Evolutionary conservation across 1,140 invertebrate species (phyloP).

Genomic region (Caerostris darwini): DNA sequence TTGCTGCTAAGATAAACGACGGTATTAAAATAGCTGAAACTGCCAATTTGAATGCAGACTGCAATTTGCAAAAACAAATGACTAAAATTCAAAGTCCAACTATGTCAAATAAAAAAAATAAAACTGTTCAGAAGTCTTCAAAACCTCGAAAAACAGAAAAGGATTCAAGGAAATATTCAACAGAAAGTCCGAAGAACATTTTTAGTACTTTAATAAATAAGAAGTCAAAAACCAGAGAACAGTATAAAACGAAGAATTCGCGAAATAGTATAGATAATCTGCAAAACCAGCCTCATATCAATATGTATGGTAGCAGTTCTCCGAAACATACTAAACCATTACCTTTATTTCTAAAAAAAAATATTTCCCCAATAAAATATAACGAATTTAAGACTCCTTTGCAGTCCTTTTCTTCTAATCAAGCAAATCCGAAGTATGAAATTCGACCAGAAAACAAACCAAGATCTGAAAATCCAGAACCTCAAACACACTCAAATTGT

Average conservation of each 20-base stretch:
- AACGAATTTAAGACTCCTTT: slow-evolving; percentile 15
- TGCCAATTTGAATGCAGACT: slow-evolving; percentile 81
- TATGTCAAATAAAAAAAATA: slow-evolving; percentile 24
- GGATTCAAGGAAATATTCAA: background rate
- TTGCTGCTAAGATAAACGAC: background rate
- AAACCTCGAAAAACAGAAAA: slow-evolving; percentile 61
- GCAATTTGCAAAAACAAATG: slow-evolving; percentile 83
- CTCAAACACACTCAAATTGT: background rate
- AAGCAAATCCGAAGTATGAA: background rate
- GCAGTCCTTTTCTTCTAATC: slow-evolving; percentile 37
- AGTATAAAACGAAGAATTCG: slow-evolving; percentile 3
- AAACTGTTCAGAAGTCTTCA: slow-evolving; percentile 1
- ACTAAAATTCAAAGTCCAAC: background rate
- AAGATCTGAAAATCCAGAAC: background rate
- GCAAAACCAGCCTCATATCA: slow-evolving; percentile 28
- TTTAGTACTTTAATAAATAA: slow-evolving; percentile 59
- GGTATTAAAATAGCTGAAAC: too few relatives aligned
- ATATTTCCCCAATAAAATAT: background rate
- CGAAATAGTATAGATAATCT: slow-evolving; percentile 25
- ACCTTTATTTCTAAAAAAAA: slow-evolving; percentile 60
- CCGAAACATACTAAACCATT: slow-evolving; percentile 20
- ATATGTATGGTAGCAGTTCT: slow-evolving; percentile 73
- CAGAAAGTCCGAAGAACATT: slow-evolving; percentile 52
- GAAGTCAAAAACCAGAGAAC: slow-evolving; percentile 43
- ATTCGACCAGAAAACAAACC: slow-evolving; percentile 4